Conservation (phyloP, 2,797 vertebrate species). For the Myotis myotis region DNA sequence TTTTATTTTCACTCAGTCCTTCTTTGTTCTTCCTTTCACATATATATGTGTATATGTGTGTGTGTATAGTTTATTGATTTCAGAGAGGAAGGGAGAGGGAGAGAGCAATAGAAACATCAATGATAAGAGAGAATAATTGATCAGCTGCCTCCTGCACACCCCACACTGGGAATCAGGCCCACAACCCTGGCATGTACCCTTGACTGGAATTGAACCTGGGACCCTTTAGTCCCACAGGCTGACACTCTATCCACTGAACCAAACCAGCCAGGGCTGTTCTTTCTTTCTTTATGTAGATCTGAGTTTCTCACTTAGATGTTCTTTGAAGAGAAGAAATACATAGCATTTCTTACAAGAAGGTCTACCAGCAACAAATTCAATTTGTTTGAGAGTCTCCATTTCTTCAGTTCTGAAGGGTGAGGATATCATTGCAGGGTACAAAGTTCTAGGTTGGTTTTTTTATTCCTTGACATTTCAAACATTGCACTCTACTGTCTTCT, state of each 20-base stretch:
- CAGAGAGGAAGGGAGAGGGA: no score
- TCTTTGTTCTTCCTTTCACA: not conserved
- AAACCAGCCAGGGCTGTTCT: no score
- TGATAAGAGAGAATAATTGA: no score
- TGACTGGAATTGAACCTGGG: no score
- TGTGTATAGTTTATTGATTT: no score
- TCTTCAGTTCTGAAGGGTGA: not conserved
- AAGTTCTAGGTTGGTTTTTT: not conserved
- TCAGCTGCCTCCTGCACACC: no score
- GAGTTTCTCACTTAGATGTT: not conserved
- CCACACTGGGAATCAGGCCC: no score
- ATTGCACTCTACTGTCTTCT: not conserved
- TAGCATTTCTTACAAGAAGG: not conserved
- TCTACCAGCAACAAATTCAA: not conserved
- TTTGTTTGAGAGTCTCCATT: not conserved
- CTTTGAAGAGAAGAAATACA: not conserved
- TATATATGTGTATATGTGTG: no score
- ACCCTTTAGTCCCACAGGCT: no score
- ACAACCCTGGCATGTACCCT: no score
- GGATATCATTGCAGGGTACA: not conserved
- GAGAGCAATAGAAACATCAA: no score
- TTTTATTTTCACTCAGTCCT: not conserved
- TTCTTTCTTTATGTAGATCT: not conserved
- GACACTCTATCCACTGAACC: no score
- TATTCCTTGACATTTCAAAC: not conserved